Evolutionary conservation across 1,140 invertebrate species (phyloP), one percentile per base, ranked within the genome.

Genomic region (Diabrotica virgifera): DNA sequence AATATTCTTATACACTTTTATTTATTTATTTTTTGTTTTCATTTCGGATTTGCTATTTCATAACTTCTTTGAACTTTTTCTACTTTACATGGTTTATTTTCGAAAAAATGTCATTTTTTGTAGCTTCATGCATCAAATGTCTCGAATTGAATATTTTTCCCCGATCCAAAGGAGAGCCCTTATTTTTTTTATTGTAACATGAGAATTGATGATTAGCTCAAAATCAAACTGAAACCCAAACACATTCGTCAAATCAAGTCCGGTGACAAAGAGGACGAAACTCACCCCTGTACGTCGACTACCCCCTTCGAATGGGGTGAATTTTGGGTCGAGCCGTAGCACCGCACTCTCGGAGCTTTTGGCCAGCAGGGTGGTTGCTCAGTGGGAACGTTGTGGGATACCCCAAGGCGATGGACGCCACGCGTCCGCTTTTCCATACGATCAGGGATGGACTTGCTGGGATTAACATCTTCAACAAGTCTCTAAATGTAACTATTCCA

Each of bases 341-440:
- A 60, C 65, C 59, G 64, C 64, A 66, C 68, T 70, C 66, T 62
- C 69, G 66, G 64, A 63, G 66, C 69, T 70, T 60, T 74, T 78
- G 76, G 77, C 76, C 77, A 73, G 73, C 77, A 73, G 73, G 68
- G 77, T 72, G 77, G 77, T 78, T 78, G 77, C 73, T 78, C 77
- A 77, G 77, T 78, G 77, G 77, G 77, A 78, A 78, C 76, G 77
- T 78, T 78, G 77, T 74, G 77, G 77, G 74, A 75, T 76, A 73
- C 73, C 76, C 74, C 71, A 72, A 74, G 77, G 74, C 76, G 72
- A 75, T 61, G 40, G 40, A 67, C 73, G 75, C 75, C 74, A 72
- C 77, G 75, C 77, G 76, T 72, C 75, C 69, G 64, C 53, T 55
- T 68, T 46, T 46, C n/a, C 40, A 46, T 46, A 46, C n/a, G 40